Conservation (phyloP, 2,797 vertebrate species). For the Parotocinclus haroldoi region DNA sequence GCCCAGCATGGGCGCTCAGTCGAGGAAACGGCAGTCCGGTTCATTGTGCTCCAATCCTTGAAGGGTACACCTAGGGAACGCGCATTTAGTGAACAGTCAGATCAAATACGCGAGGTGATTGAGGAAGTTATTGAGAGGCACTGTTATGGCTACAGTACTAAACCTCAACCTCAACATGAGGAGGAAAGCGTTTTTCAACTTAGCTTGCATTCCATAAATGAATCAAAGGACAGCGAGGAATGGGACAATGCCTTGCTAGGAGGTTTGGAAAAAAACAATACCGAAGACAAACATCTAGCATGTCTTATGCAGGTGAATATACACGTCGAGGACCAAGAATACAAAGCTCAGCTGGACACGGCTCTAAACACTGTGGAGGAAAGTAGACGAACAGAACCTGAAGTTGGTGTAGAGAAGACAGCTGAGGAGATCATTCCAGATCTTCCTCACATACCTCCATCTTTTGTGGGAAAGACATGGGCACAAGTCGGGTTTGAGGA, state of each 20-base stretch:
- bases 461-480: constrained; percentile 84
- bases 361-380: constrained; percentile 56
- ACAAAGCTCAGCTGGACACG: constrained; percentile 70
- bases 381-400: constrained; percentile 1
- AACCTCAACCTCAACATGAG: constrained; percentile 53
- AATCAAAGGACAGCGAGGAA: constrained; percentile 71
- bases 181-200: constrained; percentile 68
- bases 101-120: constrained; percentile 68
- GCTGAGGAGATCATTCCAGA: constrained; percentile 75
- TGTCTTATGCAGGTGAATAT: constrained; percentile 73
- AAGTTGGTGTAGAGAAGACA: constrained; percentile 42
- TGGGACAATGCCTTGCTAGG: constrained; percentile 76
- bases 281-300: constrained; percentile 59
- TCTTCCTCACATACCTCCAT: constrained; percentile 78
- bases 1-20: constrained; percentile 38
- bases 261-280: constrained; percentile 53
- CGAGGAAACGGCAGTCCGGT: constrained; percentile 53
- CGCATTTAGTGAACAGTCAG: constrained; percentile 50
- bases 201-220: constrained; percentile 68
- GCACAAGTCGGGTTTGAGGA: constrained; percentile 84
- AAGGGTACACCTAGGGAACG: constrained; percentile 50
- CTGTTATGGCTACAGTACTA: constrained; percentile 60
- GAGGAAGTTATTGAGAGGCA: constrained; percentile 79
- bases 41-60: constrained; percentile 41
- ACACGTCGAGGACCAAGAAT: constrained; percentile 74